Conservation (phyloP, 2,113 vertebrate species). For the Telmatochromis sp. region DNA sequence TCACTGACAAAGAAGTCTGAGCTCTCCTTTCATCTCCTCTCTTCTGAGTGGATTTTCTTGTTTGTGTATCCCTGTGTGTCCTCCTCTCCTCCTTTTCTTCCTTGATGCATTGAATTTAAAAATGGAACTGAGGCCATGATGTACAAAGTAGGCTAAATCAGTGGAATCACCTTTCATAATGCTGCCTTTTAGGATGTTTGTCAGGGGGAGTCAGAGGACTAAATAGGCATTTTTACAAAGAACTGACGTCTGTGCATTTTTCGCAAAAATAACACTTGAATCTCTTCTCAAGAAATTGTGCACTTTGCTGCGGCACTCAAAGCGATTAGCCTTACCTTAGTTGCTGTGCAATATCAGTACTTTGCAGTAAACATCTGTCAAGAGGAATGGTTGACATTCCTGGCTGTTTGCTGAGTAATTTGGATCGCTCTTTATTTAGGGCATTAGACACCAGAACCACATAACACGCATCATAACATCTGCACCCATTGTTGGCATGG, state of each 20-base stretch:
- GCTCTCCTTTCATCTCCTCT: constrained; percentile 32
- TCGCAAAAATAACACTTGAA: background rate
- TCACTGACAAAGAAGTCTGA: constrained; percentile 34
- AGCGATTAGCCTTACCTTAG: background rate
- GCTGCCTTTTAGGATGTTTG: background rate
- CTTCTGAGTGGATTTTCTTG: constrained; percentile 9
- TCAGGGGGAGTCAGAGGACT: background rate
- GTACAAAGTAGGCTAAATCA: background rate
- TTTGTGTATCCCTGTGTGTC: constrained; percentile 26
- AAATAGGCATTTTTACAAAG: background rate
- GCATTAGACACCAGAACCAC: background rate
- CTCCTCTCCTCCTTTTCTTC: constrained; percentile 5
- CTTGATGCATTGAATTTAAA: constrained; percentile 7
- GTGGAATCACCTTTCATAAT: background rate
- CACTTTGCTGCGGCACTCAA: background rate
- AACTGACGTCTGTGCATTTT: background rate
- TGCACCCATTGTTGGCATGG: background rate
- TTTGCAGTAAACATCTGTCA: background rate
- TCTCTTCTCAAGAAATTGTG: background rate
- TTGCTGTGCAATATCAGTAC: background rate
- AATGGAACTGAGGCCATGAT: background rate
- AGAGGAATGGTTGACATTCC: background rate
- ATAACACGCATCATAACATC: background rate
- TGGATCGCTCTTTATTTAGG: background rate
- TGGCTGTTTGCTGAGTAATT: background rate